Base-by-base conservation (phyloP, 2,113 vertebrate species). In the Acanthochromis polyacanthus region DNA sequence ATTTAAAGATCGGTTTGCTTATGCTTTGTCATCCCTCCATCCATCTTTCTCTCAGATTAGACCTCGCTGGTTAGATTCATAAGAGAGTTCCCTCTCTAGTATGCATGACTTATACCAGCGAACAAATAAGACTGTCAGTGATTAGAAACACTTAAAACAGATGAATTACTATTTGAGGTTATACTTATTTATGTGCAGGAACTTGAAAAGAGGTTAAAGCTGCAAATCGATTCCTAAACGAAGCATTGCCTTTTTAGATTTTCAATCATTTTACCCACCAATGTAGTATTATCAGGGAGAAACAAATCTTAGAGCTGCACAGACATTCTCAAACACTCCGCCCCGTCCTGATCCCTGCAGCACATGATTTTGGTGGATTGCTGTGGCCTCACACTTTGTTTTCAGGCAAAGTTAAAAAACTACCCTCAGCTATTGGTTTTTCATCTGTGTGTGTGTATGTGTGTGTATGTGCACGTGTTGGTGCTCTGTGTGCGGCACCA, bases 401-500 rank as follows among this genome's bases (percentile, higher is more conserved):
- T 88, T 55, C 58, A 80, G 25, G 56, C 53, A 63, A 88, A 81
- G 48, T 86, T 91, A 58, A 80, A 70, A 71, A 83, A 63, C 51
- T 69, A 69, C 23, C 78, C 57, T 78, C 67, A 38, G 75, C 46
- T 78, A 38, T 60, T 17, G 22, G 28, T 25, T 65, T 78, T 64
- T 74, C 23, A 32, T 69, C 3, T 78, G 19, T 43, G 36, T 65
- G 38, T 28, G 38, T 48, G 66, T 71, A 32, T 68, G 45, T 75
- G 10, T 62, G 32, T 59, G 20, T 63, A 14, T 6, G 25, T 28
- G 63, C 10, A 0, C 72, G 45, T 78, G 79, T 64, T 71, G 68
- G 32, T 64, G 63, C 73, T 71, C 57, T 81, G 63, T 87, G 87
- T 89, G 89, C 64, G 71, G 84, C 77, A 81, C 61, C 82, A 83